Base-by-base conservation (phyloP, 2,113 vertebrate genomes). In the Panurus biarmicus region DNA sequence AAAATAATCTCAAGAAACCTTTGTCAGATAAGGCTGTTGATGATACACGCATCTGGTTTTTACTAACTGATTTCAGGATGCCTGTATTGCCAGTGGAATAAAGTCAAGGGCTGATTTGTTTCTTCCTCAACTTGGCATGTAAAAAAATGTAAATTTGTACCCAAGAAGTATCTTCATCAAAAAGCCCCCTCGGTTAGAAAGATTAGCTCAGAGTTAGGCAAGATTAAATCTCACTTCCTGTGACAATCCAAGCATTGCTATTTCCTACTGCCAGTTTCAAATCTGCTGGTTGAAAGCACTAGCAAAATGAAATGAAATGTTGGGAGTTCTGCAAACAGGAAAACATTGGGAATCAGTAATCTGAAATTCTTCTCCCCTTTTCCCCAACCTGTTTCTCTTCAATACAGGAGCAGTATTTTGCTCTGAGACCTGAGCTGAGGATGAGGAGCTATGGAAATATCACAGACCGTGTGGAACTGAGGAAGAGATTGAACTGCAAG, bases 331-430 rank as follows among this genome's bases (percentile, higher is more conserved):
- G n/a, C 9, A 24, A 67, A 58, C 5, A 60, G 19, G 51, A 47
- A 74, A 20, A 64, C 56, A 10, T 10, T 61, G 18, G 13, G 35
- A 67, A 42, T 54, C 4, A 10, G 8, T 87, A 60, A 70, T 31
- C 24, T 88, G 51, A 82, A 92, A 23, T 81, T 31, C 18, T 22
- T 36, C 29, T 85, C 4, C 8, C 19, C 5, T 51, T 87, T n/a
- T 5, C 12, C 26, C 38, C 18, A 50, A 57, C 45, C 42, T 67
- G 3, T 91, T 90, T 64, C 61, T 81, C 28, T 90, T 35, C 15
- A 88, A 92, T 47, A 26, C 81, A 99, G 99, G 99, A 99, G 79
- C 99, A 99, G 93, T 99, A 99, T 96, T 98, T 99, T 86, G 98
- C 98, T 35, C 97, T 99, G 82, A 98, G 99, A 70, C 99, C 99